Conservation (phyloP, 2,888 invertebrate species). For the Sphinx pinastri region DNA sequence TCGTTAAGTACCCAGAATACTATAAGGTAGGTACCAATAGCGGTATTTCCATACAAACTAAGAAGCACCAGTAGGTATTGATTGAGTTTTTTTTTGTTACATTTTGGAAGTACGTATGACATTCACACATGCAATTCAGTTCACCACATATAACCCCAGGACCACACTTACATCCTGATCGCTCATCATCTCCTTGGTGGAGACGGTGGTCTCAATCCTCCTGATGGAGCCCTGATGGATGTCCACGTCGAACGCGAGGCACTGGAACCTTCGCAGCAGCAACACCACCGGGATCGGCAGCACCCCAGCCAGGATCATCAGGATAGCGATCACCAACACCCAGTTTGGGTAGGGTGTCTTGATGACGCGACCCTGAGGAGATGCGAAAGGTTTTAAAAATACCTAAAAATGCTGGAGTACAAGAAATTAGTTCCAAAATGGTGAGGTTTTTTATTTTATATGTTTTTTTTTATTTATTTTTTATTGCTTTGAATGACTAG, state of each 20-base stretch:
- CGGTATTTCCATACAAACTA: too few species aligned
- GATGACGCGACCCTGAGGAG: constrained; percentile 87
- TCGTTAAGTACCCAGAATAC: too few species aligned
- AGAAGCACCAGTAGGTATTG: too few species aligned
- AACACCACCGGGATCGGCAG: constrained; percentile 94
- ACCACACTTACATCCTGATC: constrained; percentile 92
- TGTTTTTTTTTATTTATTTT: too few species aligned
- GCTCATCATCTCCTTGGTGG: constrained; percentile 97
- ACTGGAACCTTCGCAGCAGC: constrained; percentile 94
- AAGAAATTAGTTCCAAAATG: too few species aligned
- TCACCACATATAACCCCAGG: neutral
- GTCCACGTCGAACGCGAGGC: constrained; percentile 93
- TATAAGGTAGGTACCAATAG: too few species aligned
- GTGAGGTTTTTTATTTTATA: too few species aligned
- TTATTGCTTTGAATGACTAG: too few species aligned
- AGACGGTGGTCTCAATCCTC: constrained; percentile 95
- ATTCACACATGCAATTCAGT: too few species aligned
- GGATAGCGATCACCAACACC: constrained; percentile 90
- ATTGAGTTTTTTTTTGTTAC: too few species aligned
- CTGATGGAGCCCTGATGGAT: constrained; percentile 96
- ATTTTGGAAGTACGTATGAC: too few species aligned
- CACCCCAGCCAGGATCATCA: constrained; percentile 91
- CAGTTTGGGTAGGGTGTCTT: constrained; percentile 90
- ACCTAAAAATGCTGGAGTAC: too few species aligned
- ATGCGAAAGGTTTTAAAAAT: neutral